Evolutionary conservation across 2,888 invertebrate genomes (phyloP), one percentile per base, ranked within the genome.

Genomic region (Pardosa pseudoannulata): DNA sequence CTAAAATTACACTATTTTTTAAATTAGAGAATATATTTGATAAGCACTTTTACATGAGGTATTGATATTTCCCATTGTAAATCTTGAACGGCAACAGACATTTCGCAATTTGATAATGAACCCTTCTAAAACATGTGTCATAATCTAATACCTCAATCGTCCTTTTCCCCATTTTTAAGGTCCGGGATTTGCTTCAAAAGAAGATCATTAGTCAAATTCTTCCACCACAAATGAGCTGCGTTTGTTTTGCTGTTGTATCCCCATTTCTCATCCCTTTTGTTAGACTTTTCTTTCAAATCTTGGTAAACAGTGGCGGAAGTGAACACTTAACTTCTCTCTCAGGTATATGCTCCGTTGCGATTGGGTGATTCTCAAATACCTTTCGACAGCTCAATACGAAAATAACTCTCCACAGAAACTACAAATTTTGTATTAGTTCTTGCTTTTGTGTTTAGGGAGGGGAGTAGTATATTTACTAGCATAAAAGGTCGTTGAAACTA

Each of bases 261-360:
- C 36, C 70, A 70, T 36, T 41, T 70, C 70, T 70, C 65, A 65
- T 65, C 65, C 46, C 76, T 13, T 62, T 71, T 16, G 19, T 70
- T 46, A 32, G 36, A 9, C 29, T 23, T 29, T n/a, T 29, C 75
- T 39, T 76, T 39, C 16, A 41, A 39, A 41, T 28, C 27, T 36
- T 70, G 70, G 62, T 83, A 83, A 83, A 83, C 76, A 83, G 32
- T 31, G 19, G 11, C 76, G 82, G 82, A 83, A 83, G 76, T 71
- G 11, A 28, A 71, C 70, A 65, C 76, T 83, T 83, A 83, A 36
- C 28, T 19, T 56, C 5, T 56, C 6, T 56, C 56, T 11, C 56
- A 56, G 56, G 56, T 56, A 23, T n/a, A n/a, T 23, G 23, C 5
- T 11, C 5, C 23, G 23, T 16, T 56, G 56, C 23, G 3, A 11